Base-by-base conservation (phyloP, 2,113 vertebrate genomes). In the Silurus glanis region DNA sequence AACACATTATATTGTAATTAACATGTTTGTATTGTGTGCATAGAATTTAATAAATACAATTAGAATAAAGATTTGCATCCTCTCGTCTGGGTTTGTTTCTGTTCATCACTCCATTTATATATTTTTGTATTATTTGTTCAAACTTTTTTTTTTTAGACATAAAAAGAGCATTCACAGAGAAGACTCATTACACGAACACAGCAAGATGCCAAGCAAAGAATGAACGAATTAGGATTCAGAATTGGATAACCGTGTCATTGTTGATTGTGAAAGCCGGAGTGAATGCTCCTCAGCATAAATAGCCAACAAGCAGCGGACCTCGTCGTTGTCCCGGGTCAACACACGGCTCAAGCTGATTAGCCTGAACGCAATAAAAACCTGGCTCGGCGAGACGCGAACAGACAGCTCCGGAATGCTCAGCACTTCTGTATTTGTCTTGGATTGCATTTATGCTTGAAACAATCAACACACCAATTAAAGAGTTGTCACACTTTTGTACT, bases 311-410 rank as follows among this genome's bases (percentile, higher is more conserved):
- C 59, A n/a, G 45, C n/a, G 80, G 64, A n/a, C 80, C 59, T 49
- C 37, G 80, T 49, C 58, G n/a, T 6, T 16, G 80, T 82, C 45
- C 21, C 45, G 37, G 80, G 80, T 82, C 59, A 82, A 64, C 80
- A 82, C 80, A 64, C 79, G 28, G 80, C 59, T 64, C 59, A 82
- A 16, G 21, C 59, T 49, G 59, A 82, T 62, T 23, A 82, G 12
- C 80, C 80, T 64, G 59, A 64, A 64, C 6, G 45, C 16, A n/a
- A 19, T 37, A 17, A 55, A 80, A 45, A 28, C 13, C 74, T 16
- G 74, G 23, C 49, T 76, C n/a, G 74, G 13, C 25, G 19, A 8
- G 64, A 13, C 1, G 10, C 9, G 21, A 82, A 51, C 45, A 64
- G 58, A 81, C 58, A 47, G 37, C 80, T 82, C 80, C 80, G 9